Evolutionary conservation across 1,140 invertebrate species (phyloP), one percentile per base, ranked within the genome.

Genomic region (Acromyrmex heyeri): DNA sequence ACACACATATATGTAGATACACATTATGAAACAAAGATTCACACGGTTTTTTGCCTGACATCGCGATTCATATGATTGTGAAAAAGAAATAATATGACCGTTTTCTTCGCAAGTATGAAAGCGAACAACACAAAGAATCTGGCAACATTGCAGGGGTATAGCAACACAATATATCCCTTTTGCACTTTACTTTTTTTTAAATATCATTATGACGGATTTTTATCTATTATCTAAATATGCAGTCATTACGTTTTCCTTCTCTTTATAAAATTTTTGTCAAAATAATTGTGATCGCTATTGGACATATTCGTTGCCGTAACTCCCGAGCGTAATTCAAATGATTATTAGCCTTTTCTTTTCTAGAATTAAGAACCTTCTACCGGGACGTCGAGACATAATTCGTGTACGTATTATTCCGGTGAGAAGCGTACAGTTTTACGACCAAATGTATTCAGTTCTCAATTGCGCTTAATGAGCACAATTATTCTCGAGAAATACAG

Each of bases 371-470:
- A 85, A 88, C 88, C 88, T 92, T 93, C 91, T 77, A 77, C 77
- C 67, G 77, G 87, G 78, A 86, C 53, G 67, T 76, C 87, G 81
- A 77, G 77, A 44, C 88, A 76, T 90, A 87, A 89, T 67, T 16
- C 85, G 18, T 59, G 34, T 81, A 83, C 57, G 81, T 48, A 61
- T 78, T 72, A 67, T 88, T 91, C 85, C 77, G 55, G 88, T 64
- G 81, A 76, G 90, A 92, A 86, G 89, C 85, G 85, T 93, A 90
- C 90, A 90, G 90, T 90, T 93, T 92, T 93, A 93, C 73, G 89
- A 94, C 89, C 92, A 92, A 93, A 92, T 91, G 83, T 93, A 93
- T 93, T 93, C 76, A 85, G 86, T 91, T 91, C 77, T 82, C 87
- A 88, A 70, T 85, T 87, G 79, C 85, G 91, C 87, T 91, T 88